phyloP scores from a whole-genome alignment of 2,113 vertebrate species.

The Entomyzon cyanotis region DNA sequence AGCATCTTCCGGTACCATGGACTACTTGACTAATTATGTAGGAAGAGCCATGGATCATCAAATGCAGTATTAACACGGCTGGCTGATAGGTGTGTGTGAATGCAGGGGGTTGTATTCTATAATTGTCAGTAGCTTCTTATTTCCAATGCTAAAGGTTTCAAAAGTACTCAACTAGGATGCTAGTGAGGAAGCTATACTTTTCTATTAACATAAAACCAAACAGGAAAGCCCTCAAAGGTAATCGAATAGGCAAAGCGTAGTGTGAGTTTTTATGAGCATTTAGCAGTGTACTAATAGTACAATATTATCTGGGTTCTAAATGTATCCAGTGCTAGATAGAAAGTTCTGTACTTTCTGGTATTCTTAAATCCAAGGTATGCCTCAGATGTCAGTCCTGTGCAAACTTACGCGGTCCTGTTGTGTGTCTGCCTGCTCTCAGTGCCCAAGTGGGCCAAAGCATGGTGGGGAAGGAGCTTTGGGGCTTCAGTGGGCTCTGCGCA shows the following conservation, averaged over 20 bases:
- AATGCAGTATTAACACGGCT: accelerated
- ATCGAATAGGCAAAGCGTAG: background rate
- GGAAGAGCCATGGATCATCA: background rate
- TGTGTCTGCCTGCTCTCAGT: background rate
- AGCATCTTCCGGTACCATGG: background rate
- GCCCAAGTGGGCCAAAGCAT: accelerated
- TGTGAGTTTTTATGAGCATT: background rate
- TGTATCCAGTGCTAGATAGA: background rate
- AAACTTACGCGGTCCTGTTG: background rate
- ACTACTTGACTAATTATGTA: background rate
- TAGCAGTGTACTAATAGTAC: background rate
- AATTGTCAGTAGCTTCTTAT: background rate
- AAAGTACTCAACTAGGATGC: background rate
- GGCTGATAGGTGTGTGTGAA: background rate
- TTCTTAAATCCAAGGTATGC: background rate
- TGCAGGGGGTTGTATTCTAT: background rate
- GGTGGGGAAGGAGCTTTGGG: background rate
- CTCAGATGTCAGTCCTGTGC: background rate
- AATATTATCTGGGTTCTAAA: background rate
- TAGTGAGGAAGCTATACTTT: background rate
- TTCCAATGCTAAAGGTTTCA: background rate
- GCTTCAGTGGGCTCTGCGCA: background rate
- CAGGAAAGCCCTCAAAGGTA: background rate
- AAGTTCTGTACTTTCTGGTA: background rate
- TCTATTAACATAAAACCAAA: background rate